Evolutionary conservation across 2,113 vertebrate species (phyloP).

Genomic region (Strix aluco): DNA sequence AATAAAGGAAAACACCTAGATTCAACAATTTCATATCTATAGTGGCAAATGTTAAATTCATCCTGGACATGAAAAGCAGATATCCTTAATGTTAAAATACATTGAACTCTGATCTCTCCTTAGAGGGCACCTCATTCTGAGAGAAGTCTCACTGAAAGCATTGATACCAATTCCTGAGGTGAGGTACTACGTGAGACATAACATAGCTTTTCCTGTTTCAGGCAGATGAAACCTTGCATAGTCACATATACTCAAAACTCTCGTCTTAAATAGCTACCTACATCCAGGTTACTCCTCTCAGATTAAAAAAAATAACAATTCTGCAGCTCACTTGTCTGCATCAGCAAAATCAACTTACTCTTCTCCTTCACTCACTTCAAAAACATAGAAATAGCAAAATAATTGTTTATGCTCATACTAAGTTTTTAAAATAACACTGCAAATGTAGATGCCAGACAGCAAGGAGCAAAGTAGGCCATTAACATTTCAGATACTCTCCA

Average conservation of each 20-base stretch:
- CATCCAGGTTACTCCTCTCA: neutral
- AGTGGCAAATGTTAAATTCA: neutral
- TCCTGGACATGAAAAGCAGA: neutral
- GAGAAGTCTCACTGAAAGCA: neutral
- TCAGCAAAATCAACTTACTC: neutral
- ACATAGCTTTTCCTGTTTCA: neutral
- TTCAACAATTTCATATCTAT: neutral
- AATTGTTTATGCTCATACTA: neutral
- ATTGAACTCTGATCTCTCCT: neutral
- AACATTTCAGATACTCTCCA: neutral
- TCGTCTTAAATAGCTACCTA: neutral
- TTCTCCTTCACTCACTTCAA: neutral
- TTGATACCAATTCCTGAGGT: neutral
- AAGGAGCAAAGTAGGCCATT: neutral
- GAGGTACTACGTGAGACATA: fast-evolving
- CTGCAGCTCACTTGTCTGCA: neutral
- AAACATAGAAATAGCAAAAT: neutral
- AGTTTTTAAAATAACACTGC: neutral
- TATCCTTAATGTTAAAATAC: neutral
- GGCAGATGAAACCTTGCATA: neutral
- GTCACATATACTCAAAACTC: neutral
- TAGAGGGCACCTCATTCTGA: neutral
- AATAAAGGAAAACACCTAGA: neutral
- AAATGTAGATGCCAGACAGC: neutral
- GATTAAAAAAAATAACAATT: neutral